A percentile compares a stretch with the other conserved stretches of the same genome.
These are phyloP conservation scores for Urocyon cinereoargenteus DNA, from an alignment of 2,797 vertebrate species.

Conservation along the genomic window DNA sequence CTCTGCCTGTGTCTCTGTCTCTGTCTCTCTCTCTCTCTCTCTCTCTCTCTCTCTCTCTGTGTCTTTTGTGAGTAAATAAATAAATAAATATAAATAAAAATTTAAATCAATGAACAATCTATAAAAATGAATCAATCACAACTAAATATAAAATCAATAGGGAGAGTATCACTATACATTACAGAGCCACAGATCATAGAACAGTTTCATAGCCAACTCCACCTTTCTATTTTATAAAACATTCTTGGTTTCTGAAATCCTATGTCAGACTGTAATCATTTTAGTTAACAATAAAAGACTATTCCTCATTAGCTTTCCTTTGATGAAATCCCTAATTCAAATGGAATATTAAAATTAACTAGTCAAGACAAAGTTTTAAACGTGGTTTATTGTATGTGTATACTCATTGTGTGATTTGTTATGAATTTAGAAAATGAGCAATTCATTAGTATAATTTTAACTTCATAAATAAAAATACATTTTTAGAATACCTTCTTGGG, in stretches of 20 bases:
- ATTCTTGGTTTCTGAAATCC: constrained; percentile 36
- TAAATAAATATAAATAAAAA: neutral
- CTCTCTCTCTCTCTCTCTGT: too few species aligned
- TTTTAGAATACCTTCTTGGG: neutral
- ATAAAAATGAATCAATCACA: constrained; percentile 25
- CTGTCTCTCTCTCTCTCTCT: too few species aligned
- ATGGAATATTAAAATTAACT: neutral
- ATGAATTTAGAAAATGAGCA: neutral
- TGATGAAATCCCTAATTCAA: constrained; percentile 34
- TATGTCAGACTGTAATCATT: constrained; percentile 16
- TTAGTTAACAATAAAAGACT: neutral
- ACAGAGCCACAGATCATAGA: neutral
- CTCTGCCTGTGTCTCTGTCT: too few species aligned
- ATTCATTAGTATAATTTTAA: constrained; percentile 13
- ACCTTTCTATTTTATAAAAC: neutral
- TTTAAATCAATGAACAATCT: neutral
- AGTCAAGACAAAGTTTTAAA: neutral
- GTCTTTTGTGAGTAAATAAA: too few species aligned
- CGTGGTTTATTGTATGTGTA: neutral
- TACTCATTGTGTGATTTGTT: neutral
- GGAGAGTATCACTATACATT: neutral
- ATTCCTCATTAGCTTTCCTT: neutral
- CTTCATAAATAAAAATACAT: neutral
- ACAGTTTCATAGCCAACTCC: neutral
- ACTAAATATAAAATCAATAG: constrained; percentile 3